Evolutionary conservation across 1,140 invertebrate species (phyloP).

Genomic region (Asobara japonica): DNA sequence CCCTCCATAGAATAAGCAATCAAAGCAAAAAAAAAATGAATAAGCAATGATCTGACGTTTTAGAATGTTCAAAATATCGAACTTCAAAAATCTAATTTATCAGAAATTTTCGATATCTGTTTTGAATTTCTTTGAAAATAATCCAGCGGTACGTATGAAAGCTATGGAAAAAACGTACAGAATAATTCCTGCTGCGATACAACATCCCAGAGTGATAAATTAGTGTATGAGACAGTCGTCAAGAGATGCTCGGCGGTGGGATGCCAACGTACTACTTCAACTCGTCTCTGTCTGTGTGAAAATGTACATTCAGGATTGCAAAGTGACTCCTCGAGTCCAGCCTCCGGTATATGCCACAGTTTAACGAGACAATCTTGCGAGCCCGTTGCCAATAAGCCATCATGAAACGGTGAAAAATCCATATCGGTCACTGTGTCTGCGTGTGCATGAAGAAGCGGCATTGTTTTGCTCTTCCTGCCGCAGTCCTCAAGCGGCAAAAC

Average conservation of each 20-base stretch:
- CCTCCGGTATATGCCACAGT: constrained; percentile 86
- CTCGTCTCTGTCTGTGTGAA: constrained; percentile 81
- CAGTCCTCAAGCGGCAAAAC: constrained; percentile 86
- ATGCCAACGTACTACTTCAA: constrained; percentile 88
- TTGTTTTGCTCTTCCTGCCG: constrained; percentile 85
- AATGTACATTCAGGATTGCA: constrained; percentile 83
- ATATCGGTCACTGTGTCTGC: constrained; percentile 93
- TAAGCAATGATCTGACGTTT: no score
- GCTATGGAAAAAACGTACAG: constrained; percentile 66
- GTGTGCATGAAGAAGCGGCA: constrained; percentile 85
- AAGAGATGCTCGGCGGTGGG: constrained; percentile 86
- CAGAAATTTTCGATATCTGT: no score
- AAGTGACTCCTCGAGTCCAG: constrained; percentile 80
- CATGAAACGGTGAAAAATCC: constrained; percentile 94
- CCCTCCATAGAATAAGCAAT: no score
- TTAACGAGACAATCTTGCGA: constrained; percentile 92
- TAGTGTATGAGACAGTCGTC: constrained; percentile 82
- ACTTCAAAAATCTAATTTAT: no score
- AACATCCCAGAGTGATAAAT: constrained; percentile 88
- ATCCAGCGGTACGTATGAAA: background rate
- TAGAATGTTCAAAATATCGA: no score
- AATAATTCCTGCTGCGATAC: constrained; percentile 83
- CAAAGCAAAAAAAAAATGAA: no score
- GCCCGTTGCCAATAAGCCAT: constrained; percentile 88
- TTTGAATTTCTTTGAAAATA: background rate